Evolutionary conservation across 2,113 vertebrate species (phyloP).

Genomic region (Melanerpes formicivorus): DNA sequence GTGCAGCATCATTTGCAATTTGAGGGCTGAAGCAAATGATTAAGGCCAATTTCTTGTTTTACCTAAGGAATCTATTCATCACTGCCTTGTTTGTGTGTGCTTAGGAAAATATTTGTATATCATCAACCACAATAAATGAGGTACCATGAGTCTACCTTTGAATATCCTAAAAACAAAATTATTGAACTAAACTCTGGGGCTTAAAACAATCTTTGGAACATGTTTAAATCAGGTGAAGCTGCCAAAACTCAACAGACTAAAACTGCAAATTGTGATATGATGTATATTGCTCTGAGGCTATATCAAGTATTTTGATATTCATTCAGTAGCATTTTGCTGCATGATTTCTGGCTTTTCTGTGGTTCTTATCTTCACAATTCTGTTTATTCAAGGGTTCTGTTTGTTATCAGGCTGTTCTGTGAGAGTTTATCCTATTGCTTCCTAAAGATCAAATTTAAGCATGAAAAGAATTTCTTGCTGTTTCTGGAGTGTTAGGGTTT

Average conservation of each 20-base stretch:
- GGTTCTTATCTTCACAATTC: slow-evolving; percentile 49
- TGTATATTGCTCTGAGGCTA: not conserved
- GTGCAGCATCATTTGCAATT: not conserved
- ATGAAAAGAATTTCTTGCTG: slow-evolving; percentile 10
- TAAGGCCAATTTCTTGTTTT: not conserved
- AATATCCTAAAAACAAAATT: not conserved
- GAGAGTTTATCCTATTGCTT: slow-evolving; percentile 37
- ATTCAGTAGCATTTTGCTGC: slow-evolving; percentile 8
- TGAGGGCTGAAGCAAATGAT: not conserved
- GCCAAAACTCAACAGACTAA: not conserved
- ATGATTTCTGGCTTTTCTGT: slow-evolving; percentile 16
- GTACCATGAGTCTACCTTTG: not conserved
- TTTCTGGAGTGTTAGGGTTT: slow-evolving; percentile 20
- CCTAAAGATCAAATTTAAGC: slow-evolving; percentile 53
- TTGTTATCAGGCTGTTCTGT: slow-evolving; percentile 48
- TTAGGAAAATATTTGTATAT: not conserved
- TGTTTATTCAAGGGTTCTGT: slow-evolving; percentile 49
- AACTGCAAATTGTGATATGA: not conserved
- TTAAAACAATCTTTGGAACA: not conserved
- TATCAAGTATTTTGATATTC: slow-evolving; percentile 30
- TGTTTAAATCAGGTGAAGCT: not conserved
- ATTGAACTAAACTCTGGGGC: not conserved
- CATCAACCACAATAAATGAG: not conserved
- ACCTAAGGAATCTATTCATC: not conserved
- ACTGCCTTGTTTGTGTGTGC: not conserved